Base-by-base conservation (phyloP, 1,140 invertebrate genomes). In the Heliconius nattereri region DNA sequence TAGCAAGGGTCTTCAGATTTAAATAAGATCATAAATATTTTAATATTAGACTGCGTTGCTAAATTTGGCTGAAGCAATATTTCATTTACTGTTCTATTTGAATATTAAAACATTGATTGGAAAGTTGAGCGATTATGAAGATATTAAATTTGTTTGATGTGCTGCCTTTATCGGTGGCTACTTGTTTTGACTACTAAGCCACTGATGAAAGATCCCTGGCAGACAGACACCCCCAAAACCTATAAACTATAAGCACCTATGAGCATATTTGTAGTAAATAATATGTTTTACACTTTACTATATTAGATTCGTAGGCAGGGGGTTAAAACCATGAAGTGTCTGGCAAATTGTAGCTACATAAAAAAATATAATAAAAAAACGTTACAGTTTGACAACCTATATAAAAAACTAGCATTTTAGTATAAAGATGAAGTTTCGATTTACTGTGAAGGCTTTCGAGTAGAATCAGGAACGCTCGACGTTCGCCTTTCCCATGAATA, bases 1-100 rank as follows among this genome's bases (percentile, higher is more conserved):
- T 37, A 71, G 32, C 32, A 71, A 20, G 71, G 35, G 26, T 71
- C 60, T 71, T 71, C n/a, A 32, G 60, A 76, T 76, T 76, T 76
- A 60, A 49, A 76, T 40, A 75, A 75, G 49, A 52, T 23, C 49
- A 54, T 75, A 75, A 75, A 57, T 75, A 75, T 75, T 75, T 75
- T 75, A 75, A 54, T 54, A 54, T 32, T 7, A 54, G 16, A 26
- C 49, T 52, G 26, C 23, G 40, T 49, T 73, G 45, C 23, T 52
- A 29, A 74, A 74, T 74, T 74, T 32, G 23, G 7, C 11, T 37
- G 19, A 74, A 54, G 40, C 45, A 74, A 74, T 74, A 52, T 54
- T 23, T 74, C 57, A 66, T 71, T 71, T 37, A 37, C 70, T 71
- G 71, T 35, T 37, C 26, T 57, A 74, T 74, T 74, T 74, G 23